Percentiles rank a stretch among this genome's conserved stretches.
These are phyloP conservation scores for Leucophenga montana DNA, from an alignment of 2,888 invertebrate species.

Conservation along the genomic window DNA sequence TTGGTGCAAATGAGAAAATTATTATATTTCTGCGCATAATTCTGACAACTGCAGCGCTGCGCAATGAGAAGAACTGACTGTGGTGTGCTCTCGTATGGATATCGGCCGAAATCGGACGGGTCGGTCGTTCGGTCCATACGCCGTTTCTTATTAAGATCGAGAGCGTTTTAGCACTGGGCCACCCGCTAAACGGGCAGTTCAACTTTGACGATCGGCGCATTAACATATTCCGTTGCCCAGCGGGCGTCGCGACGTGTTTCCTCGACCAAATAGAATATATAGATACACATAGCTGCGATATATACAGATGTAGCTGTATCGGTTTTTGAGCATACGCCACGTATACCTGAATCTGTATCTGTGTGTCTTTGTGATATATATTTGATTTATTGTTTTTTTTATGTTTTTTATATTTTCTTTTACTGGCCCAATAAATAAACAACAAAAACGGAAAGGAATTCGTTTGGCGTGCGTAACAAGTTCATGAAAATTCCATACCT, in stretches of 20 bases:
- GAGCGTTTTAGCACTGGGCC: constrained; percentile 31
- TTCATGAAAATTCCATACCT: constrained; percentile 32
- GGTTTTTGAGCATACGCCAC: constrained; percentile 7
- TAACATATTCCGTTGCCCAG: constrained; percentile 69
- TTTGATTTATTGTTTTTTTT: not conserved
- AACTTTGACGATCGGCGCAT: constrained; percentile 70
- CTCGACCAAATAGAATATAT: constrained; percentile 33
- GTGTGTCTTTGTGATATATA: not conserved
- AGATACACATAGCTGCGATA: constrained; percentile 10
- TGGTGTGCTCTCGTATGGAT: constrained; percentile 12
- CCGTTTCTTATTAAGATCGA: constrained; percentile 16
- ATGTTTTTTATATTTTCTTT: not conserved
- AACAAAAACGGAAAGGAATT: constrained; percentile 9
- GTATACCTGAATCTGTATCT: constrained; percentile 32
- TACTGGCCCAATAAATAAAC: not conserved
- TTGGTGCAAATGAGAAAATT: constrained; percentile 24
- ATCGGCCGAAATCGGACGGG: too few species aligned
- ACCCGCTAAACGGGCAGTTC: constrained; percentile 56
- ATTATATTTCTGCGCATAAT: constrained; percentile 34
- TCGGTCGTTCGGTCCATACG: too few species aligned
- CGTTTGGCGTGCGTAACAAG: not conserved
- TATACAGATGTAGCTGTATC: constrained; percentile 6
- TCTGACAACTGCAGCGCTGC: constrained; percentile 26
- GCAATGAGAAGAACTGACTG: constrained; percentile 24
- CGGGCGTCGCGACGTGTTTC: constrained; percentile 35